These are phyloP conservation scores for Philantomba maxwellii DNA, from an alignment of 2,113 vertebrate genomes.

Conservation along the genomic window DNA sequence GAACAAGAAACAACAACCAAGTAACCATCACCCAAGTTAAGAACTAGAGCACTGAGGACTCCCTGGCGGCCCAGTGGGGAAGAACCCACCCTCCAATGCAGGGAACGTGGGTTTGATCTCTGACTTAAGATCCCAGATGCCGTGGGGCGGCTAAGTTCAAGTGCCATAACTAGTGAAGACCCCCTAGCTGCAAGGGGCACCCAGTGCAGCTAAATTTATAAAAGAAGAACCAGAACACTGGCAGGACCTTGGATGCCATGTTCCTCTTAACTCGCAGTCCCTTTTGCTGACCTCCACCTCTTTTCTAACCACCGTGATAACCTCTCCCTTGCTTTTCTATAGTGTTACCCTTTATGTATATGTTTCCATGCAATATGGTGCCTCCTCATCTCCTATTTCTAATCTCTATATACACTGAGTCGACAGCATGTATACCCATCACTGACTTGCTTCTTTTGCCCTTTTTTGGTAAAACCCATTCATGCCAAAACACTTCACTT, in stretches of 20 bases:
- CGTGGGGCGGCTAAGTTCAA: background rate
- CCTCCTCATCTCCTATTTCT: background rate
- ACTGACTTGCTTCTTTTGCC: background rate
- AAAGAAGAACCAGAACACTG: background rate
- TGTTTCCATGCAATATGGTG: background rate
- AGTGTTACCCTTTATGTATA: background rate
- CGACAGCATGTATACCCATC: background rate
- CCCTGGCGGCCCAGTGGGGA: background rate
- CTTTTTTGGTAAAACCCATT: background rate
- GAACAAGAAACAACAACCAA: background rate
- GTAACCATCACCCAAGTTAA: background rate
- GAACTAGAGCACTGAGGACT: background rate
- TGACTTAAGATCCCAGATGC: background rate
- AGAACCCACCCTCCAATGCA: background rate
- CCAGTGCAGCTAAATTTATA: background rate
- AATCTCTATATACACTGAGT: background rate
- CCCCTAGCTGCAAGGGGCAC: background rate
- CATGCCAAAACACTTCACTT: background rate
- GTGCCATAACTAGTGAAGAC: background rate
- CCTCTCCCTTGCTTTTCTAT: background rate
- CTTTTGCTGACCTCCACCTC: background rate
- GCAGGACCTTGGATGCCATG: background rate
- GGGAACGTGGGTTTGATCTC: background rate
- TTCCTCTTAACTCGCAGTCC: background rate
- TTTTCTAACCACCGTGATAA: background rate